phyloP scores from a whole-genome alignment of 2,888 invertebrate genomes.

The Drosophila mimetica region DNA sequence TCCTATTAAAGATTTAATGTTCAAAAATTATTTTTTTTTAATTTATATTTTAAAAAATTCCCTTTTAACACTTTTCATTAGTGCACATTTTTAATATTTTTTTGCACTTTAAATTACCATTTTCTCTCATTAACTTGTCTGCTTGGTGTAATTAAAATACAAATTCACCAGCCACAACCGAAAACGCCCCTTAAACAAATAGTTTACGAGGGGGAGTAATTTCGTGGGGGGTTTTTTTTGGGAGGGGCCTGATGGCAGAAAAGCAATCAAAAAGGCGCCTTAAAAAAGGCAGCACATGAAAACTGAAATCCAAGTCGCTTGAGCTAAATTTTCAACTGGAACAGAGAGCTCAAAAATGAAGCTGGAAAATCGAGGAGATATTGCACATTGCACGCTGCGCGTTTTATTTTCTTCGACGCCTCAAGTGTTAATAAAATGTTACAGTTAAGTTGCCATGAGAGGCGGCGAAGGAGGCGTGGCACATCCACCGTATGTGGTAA shows the following conservation, averaged over 20 bases:
- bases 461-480: background rate
- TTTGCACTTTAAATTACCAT: background rate
- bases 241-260: slow-evolving; percentile 44
- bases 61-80: background rate
- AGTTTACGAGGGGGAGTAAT: slow-evolving; percentile 21
- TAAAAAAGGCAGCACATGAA: slow-evolving; percentile 44
- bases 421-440: slow-evolving; percentile 79
- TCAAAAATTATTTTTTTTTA: no score
- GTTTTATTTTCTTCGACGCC: slow-evolving; percentile 61
- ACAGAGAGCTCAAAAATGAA: background rate
- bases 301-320: slow-evolving; percentile 35
- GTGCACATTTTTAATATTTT: background rate
- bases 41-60: background rate
- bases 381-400: slow-evolving; percentile 30
- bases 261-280: slow-evolving; percentile 57
- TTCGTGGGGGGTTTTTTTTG: background rate
- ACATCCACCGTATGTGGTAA: slow-evolving; percentile 42
- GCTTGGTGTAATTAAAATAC: slow-evolving; percentile 43
- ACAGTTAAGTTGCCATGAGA: slow-evolving; percentile 65
- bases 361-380: slow-evolving; percentile 12
- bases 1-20: no score
- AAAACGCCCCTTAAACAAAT: slow-evolving; percentile 29
- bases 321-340: slow-evolving; percentile 26
- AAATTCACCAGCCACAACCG: slow-evolving; percentile 40
- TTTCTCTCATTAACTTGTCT: slow-evolving; percentile 2